Evolutionary conservation across 2,797 vertebrate species (phyloP), one percentile per base, ranked within the genome.

Genomic region (Pitangus sulphuratus): DNA sequence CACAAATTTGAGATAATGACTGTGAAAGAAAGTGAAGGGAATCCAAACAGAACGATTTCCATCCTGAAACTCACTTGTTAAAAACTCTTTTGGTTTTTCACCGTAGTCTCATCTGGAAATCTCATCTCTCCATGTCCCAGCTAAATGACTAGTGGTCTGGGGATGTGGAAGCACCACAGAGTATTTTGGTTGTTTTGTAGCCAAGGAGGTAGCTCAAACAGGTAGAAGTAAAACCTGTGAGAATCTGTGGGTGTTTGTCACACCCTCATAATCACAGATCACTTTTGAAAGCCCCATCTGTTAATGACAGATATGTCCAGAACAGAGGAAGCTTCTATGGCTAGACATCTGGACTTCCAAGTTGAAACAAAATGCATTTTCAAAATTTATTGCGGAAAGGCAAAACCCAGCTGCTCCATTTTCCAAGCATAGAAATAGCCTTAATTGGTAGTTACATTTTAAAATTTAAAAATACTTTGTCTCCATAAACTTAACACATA

Each of bases 1-100:
- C 76, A 82, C 60, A 91, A 88, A 95, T 76, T 90, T 77, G 66
- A 88, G 91, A 95, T 94, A 96, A 95, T 82, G 68, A 56, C 70
- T 91, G 37, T 47, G 70, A 93, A 93, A 93, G 80, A 95, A 95
- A 93, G 45, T 42, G 60, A 91, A 94, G 51, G n/a, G 76, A 94
- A 87, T 87, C 70, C 77, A 92, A 95, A 94, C 48, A 82, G 77
- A 95, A 87, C 14, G 53, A 82, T 89, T 89, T 93, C 58, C 86
- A 57, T 65, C 51, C 69, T 87, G 37, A 89, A 84, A 84, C 40
- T 78, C 42, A 45, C 53, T 93, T 84, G 58, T 45, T 92, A 76
- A 88, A 89, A 91, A 21, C 22, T 87, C 40, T 26, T 74, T 83
- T 57, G 68, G 11, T 20, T 93, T 92, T 78, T 53, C 53, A 58